Conservation (phyloP, 2,888 invertebrate species). For the Uropetala carovei region DNA sequence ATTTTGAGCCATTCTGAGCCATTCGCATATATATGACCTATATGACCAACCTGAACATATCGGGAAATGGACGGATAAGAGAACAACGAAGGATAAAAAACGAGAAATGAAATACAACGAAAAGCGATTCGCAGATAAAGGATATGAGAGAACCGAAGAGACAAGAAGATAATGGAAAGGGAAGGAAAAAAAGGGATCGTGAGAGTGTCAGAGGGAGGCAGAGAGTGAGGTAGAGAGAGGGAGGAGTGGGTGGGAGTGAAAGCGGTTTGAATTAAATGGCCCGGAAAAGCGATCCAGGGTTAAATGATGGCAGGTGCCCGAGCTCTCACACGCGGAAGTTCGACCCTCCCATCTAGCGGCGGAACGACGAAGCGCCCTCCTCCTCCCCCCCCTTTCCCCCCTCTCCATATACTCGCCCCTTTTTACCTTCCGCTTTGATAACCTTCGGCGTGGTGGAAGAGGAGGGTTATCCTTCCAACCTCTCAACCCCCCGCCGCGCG, state of each 20-base stretch:
- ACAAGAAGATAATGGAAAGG: too few species aligned
- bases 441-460: not conserved
- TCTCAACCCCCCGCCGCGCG: not conserved
- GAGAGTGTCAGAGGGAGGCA: not conserved
- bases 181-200: not conserved
- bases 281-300: conserved; percentile 37
- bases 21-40: too few species aligned
- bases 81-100: not conserved
- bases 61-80: not conserved
- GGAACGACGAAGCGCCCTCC: not conserved
- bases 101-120: not conserved
- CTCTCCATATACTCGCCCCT: too few species aligned
- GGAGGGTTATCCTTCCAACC: not conserved
- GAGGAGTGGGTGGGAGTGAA: not conserved
- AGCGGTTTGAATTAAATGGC: conserved; percentile 46
- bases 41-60: too few species aligned
- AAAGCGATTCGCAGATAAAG: too few species aligned
- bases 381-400: not conserved
- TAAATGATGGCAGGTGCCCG: conserved; percentile 50
- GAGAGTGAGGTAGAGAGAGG: not conserved
- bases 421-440: not conserved
- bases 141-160: not conserved
- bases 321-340: conserved; percentile 41
- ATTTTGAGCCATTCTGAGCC: too few species aligned
- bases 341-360: not conserved